Evolutionary conservation across 2,888 invertebrate species (phyloP).

Genomic region (Ametastegia equiseti): DNA sequence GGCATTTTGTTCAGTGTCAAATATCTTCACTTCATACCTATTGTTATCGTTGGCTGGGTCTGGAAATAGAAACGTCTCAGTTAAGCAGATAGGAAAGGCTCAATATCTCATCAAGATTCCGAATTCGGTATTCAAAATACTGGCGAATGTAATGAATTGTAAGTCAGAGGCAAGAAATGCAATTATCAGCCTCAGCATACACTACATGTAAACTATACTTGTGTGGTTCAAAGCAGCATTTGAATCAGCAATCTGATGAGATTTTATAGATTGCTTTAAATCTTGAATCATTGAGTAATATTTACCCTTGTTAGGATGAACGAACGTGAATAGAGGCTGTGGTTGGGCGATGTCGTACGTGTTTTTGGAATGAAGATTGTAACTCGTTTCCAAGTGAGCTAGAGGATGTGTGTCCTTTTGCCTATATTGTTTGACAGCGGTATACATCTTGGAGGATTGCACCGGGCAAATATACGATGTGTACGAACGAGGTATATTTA

Average conservation of each 20-base stretch:
- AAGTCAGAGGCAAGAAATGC: neutral
- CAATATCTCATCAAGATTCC: no score
- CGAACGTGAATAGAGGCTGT: constrained; percentile 89
- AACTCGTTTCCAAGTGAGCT: constrained; percentile 87
- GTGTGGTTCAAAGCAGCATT: neutral
- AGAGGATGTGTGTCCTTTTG: constrained; percentile 78
- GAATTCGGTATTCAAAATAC: no score
- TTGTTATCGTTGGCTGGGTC: constrained; percentile 82
- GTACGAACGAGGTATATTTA: constrained; percentile 94
- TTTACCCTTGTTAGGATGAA: constrained; percentile 90
- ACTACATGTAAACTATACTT: neutral
- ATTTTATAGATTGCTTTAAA: neutral
- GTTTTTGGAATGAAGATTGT: constrained; percentile 95
- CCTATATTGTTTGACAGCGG: constrained; percentile 81
- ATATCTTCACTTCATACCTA: constrained; percentile 83
- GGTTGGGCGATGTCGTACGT: constrained; percentile 87
- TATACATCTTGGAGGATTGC: constrained; percentile 92
- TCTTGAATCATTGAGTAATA: no score
- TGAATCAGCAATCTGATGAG: no score
- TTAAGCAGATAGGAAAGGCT: neutral
- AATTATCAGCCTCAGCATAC: no score
- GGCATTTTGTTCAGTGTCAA: constrained; percentile 85
- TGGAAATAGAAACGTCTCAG: no score
- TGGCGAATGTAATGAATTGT: no score
- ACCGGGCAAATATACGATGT: constrained; percentile 95